Conservation (phyloP, 2,113 vertebrate species). For the Nothobranchius furzeri region DNA sequence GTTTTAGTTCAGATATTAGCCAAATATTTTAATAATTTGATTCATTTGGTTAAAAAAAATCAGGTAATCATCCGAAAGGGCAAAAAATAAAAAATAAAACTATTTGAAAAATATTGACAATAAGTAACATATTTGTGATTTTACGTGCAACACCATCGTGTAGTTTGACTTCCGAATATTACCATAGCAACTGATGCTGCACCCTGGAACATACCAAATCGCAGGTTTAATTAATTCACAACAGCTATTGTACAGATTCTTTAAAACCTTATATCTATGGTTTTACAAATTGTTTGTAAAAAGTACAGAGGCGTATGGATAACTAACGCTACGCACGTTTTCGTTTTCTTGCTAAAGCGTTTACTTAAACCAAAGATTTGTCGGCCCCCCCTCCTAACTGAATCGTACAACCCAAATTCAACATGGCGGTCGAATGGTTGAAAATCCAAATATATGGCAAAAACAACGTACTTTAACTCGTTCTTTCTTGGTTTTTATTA, state of each 20-base stretch:
- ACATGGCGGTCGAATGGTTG: conserved; percentile 63
- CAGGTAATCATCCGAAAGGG: too few species aligned
- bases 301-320: accelerated
- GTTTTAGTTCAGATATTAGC: too few species aligned
- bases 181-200: conserved; percentile 69
- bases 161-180: conserved; percentile 14
- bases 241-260: accelerated
- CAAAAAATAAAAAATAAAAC: too few species aligned
- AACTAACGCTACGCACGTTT: accelerated
- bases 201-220: conserved; percentile 48
- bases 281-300: background rate
- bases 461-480: background rate
- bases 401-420: conserved; percentile 40
- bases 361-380: accelerated
- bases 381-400: accelerated
- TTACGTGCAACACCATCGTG: too few species aligned
- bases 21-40: too few species aligned
- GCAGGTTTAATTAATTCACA: background rate
- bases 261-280: background rate
- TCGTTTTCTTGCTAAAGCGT: background rate
- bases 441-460: conserved; percentile 9
- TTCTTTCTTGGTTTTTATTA: accelerated
- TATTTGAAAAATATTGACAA: too few species aligned
- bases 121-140: too few species aligned
- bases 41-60: too few species aligned